Evolutionary conservation across 2,797 vertebrate species (phyloP).

Genomic region (Phalloptychus januarius): DNA sequence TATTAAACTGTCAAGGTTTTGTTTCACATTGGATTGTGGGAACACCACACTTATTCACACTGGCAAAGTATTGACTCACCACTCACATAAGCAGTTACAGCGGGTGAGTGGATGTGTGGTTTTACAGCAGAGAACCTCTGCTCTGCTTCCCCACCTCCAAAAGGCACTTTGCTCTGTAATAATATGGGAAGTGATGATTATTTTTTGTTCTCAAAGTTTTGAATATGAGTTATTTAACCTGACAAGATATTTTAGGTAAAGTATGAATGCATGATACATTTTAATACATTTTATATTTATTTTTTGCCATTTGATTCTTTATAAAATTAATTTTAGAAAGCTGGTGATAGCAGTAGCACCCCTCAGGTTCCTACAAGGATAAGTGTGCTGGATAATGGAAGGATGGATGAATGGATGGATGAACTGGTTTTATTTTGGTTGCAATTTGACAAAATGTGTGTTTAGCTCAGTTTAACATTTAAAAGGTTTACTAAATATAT

Average conservation of each 20-base stretch:
- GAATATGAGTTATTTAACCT: background rate
- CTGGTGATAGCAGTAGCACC: too few species aligned
- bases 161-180: slow-evolving; percentile 3
- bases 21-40: slow-evolving; percentile 30
- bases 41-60: slow-evolving; percentile 40
- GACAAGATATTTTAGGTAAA: background rate
- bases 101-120: slow-evolving; percentile 41
- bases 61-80: slow-evolving; percentile 50
- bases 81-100: slow-evolving; percentile 34
- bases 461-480: background rate
- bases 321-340: background rate
- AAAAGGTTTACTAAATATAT: background rate
- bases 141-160: slow-evolving; percentile 30
- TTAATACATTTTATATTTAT: background rate
- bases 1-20: slow-evolving; percentile 22
- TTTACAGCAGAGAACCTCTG: slow-evolving; percentile 36
- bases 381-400: too few species aligned
- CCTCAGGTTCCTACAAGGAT: too few species aligned
- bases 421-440: background rate
- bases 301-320: background rate
- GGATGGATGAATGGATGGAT: too few species aligned
- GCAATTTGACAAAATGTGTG: background rate
- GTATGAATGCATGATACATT: background rate
- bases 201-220: background rate
- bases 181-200: slow-evolving; percentile 14